Evolutionary conservation across 2,888 invertebrate genomes (phyloP).

Genomic region (Trissoscelio sp.): DNA sequence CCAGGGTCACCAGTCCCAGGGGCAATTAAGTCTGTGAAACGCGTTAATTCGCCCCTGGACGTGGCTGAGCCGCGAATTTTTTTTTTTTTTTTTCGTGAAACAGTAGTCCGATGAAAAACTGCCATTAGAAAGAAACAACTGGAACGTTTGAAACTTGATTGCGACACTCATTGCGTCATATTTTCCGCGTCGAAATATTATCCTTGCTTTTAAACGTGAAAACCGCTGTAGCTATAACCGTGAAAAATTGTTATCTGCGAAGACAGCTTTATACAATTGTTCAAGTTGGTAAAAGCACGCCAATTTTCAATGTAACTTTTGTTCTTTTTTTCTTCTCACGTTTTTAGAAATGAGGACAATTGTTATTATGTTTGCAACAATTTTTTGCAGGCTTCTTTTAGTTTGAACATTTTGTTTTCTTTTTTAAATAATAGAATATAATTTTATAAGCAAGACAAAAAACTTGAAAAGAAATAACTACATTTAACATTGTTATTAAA

Average conservation of each 20-base stretch:
- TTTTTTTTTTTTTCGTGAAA: slow-evolving; percentile 36
- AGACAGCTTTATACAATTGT: not conserved
- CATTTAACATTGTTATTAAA: too few relatives aligned
- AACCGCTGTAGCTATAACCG: not conserved
- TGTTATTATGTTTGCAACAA: too few relatives aligned
- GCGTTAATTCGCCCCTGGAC: slow-evolving; percentile 32
- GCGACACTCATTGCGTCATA: slow-evolving; percentile 31
- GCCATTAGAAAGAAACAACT: slow-evolving; percentile 24
- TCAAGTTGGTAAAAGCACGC: not conserved
- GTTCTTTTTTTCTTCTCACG: too few relatives aligned
- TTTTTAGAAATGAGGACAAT: not conserved
- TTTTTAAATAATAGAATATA: too few relatives aligned
- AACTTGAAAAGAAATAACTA: too few relatives aligned
- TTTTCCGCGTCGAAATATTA: slow-evolving; percentile 25
- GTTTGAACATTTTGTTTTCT: too few relatives aligned
- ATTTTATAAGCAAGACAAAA: too few relatives aligned
- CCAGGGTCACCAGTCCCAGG: slow-evolving; percentile 22
- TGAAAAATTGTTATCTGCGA: not conserved
- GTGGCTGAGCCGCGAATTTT: not conserved
- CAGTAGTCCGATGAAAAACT: slow-evolving; percentile 2
- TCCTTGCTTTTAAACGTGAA: slow-evolving; percentile 9
- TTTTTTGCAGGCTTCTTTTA: too few relatives aligned
- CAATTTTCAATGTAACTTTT: not conserved
- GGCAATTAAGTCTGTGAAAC: slow-evolving; percentile 44
- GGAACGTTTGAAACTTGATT: slow-evolving; percentile 38